Conservation (phyloP, 2,113 vertebrate species). For the Sturnira hondurensis region DNA sequence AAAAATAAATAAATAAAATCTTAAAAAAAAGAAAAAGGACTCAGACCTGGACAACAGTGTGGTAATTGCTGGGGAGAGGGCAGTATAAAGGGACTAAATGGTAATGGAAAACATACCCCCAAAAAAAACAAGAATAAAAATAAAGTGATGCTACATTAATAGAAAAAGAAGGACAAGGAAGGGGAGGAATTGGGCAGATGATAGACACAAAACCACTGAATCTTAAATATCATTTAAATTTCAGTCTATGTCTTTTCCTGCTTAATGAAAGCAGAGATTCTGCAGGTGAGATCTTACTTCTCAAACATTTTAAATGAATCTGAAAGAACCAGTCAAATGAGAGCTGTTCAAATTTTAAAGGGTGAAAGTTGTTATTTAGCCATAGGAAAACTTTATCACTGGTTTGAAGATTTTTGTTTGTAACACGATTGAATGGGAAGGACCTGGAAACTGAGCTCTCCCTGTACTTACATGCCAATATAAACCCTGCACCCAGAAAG, state of each 20-base stretch:
- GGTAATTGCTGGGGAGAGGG: too few species aligned
- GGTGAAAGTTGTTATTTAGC: neutral
- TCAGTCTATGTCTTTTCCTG: neutral
- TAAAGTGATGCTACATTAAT: too few species aligned
- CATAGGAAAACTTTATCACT: neutral
- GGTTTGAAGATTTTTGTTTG: neutral
- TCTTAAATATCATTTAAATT: neutral
- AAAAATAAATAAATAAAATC: too few species aligned
- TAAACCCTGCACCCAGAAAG: constrained; percentile 33
- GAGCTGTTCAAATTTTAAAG: neutral
- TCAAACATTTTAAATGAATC: neutral
- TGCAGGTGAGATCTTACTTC: neutral
- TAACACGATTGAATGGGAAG: neutral
- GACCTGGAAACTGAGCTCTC: neutral
- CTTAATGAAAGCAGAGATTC: neutral
- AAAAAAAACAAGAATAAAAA: too few species aligned
- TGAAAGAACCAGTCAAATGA: neutral
- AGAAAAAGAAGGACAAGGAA: too few species aligned
- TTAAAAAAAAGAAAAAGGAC: too few species aligned
- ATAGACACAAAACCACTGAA: neutral
- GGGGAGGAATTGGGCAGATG: neutral
- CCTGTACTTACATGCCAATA: neutral
- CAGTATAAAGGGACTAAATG: too few species aligned
- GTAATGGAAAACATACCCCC: too few species aligned
- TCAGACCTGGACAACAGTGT: too few species aligned